Evolutionary conservation across 1,140 invertebrate species (phyloP).

Genomic region (Cryptotermes secundus): DNA sequence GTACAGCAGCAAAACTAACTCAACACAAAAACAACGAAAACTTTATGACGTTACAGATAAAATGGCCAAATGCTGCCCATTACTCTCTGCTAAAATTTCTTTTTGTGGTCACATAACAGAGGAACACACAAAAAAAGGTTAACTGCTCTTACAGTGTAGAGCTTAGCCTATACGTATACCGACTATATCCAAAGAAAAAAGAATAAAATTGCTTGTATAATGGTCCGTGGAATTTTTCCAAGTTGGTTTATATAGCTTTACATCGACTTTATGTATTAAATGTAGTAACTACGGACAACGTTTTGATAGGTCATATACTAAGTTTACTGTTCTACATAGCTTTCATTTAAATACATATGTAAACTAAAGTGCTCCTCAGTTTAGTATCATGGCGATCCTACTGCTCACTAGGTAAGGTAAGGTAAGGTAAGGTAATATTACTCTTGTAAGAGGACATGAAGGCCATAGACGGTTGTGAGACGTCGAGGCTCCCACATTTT

Average conservation of each 20-base stretch:
- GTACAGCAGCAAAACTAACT: not conserved
- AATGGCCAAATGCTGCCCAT: not conserved
- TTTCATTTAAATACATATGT: not conserved
- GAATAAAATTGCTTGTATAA: not conserved
- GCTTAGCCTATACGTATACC: too few species aligned
- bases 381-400: not conserved
- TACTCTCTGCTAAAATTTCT: not conserved
- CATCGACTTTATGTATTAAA: not conserved
- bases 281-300: not conserved
- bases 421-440: too few species aligned
- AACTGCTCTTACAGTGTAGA: not conserved
- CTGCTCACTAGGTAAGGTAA: too few species aligned
- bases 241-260: not conserved
- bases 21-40: not conserved
- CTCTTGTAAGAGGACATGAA: too few species aligned
- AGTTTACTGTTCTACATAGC: not conserved
- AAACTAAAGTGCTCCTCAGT: not conserved
- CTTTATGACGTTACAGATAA: not conserved
- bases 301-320: not conserved
- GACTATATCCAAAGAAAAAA: not conserved
- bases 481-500: too few species aligned
- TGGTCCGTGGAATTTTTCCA: not conserved
- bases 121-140: not conserved
- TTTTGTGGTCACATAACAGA: slow-evolving; percentile 17
- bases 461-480: too few species aligned